Conservation (phyloP, 2,888 invertebrate species). For the Morpho helenor region DNA sequence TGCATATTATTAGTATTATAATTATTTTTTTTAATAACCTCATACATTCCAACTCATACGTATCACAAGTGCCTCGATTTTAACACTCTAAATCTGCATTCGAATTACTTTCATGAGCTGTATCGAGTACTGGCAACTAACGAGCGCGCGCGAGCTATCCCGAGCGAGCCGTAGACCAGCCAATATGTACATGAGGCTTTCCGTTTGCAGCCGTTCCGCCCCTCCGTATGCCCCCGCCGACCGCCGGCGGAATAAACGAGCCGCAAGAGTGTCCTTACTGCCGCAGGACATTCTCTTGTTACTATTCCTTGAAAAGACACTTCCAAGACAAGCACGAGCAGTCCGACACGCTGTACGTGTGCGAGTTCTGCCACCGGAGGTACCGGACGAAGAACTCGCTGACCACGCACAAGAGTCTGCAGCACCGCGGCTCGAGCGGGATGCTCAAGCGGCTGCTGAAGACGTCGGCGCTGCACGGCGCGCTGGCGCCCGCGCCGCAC, state of each 20-base stretch:
- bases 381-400: constrained; percentile 95
- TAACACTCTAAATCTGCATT: constrained; percentile 12
- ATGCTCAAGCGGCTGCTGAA: constrained; percentile 93
- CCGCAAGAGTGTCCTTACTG: constrained; percentile 96
- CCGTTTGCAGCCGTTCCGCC: constrained; percentile 67
- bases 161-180: constrained; percentile 9
- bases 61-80: constrained; percentile 1
- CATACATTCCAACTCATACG: constrained; percentile 26
- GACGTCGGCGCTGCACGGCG: constrained; percentile 91
- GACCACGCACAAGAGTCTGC: constrained; percentile 94
- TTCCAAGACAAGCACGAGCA: constrained; percentile 97
- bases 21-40: constrained; percentile 26
- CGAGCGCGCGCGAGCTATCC: constrained; percentile 27
- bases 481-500: constrained; percentile 82
- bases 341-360: constrained; percentile 93
- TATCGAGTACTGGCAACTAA: constrained; percentile 47
- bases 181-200: constrained; percentile 22
- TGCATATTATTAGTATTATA: constrained; percentile 70
- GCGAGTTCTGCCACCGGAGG: constrained; percentile 93
- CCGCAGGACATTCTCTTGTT: constrained; percentile 94
- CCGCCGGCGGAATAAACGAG: constrained; percentile 94
- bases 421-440: constrained; percentile 93
- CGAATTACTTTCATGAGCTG: constrained; percentile 32
- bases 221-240: constrained; percentile 92
- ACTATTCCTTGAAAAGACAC: constrained; percentile 94